A percentile compares a stretch with the other conserved stretches of the same genome.
Conservation (phyloP, 2,113 vertebrate genomes). For the Scomber colias region DNA sequence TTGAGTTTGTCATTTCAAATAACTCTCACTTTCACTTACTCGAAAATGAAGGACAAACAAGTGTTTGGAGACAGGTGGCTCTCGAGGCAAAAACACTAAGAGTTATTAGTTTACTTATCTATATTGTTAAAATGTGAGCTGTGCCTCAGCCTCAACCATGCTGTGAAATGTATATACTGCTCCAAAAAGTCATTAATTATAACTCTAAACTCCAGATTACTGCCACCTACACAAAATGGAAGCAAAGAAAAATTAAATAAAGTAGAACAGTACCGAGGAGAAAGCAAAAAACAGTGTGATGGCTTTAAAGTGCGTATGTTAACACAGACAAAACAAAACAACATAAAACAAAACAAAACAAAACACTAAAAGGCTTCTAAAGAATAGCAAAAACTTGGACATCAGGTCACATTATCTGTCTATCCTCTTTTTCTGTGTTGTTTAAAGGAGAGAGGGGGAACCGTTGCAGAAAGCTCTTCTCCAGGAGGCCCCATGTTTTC, state of each 20-base stretch:
- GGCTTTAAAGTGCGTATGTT: conserved; percentile 10
- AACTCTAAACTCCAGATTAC: neutral
- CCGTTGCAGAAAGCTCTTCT: neutral
- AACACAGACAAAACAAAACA: neutral
- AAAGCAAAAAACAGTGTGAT: neutral
- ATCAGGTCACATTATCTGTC: conserved; percentile 7
- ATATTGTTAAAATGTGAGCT: neutral
- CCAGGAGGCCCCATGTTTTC: conserved; percentile 5
- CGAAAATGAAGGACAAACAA: neutral
- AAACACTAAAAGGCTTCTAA: neutral
- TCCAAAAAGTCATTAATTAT: neutral
- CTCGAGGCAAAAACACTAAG: neutral
- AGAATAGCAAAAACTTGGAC: neutral
- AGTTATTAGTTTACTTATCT: neutral
- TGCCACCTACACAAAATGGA: neutral
- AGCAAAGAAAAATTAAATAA: neutral
- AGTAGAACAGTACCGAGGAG: neutral
- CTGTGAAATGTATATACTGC: neutral
- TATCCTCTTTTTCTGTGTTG: neutral
- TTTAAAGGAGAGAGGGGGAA: conserved; percentile 16
- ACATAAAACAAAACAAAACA: neutral
- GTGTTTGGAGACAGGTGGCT: neutral
- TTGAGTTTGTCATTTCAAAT: neutral
- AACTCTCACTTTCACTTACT: neutral
- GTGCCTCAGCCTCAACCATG: neutral